Percentiles rank a stretch among this genome's conserved stretches.
Evolutionary conservation across 2,113 vertebrate species (phyloP).

Genomic region (Sturnira hondurensis): DNA sequence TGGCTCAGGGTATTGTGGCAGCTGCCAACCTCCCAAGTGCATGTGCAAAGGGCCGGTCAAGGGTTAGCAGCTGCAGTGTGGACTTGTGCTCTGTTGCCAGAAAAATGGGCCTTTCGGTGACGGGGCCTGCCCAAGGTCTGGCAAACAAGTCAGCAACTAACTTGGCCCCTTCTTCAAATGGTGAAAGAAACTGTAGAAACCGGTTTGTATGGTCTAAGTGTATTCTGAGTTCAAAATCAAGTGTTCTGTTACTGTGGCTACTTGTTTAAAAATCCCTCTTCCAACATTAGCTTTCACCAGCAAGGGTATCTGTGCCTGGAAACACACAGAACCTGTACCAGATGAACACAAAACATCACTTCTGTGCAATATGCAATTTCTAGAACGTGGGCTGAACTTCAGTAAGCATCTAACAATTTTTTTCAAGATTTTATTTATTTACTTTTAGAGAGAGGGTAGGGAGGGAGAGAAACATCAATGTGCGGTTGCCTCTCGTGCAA

Average conservation of each 20-base stretch:
- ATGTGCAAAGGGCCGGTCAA: accelerated
- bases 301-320: not conserved
- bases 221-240: conserved; percentile 11
- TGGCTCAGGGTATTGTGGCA: not conserved
- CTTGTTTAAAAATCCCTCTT: conserved; percentile 33
- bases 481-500: too few relatives aligned
- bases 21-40: not conserved
- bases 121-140: not conserved
- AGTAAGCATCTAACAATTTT: not conserved
- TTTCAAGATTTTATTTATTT: too few relatives aligned
- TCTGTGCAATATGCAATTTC: not conserved
- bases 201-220: not conserved
- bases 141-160: not conserved
- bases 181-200: not conserved
- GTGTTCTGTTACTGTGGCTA: not conserved
- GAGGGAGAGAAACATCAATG: too few relatives aligned
- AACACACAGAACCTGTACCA: not conserved
- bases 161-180: not conserved
- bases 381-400: not conserved
- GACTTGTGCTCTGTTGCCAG: not conserved
- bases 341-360: not conserved
- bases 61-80: too few relatives aligned
- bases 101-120: not conserved
- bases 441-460: too few relatives aligned
- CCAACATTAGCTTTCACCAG: not conserved